phyloP scores from a whole-genome alignment of 2,797 vertebrate species.

The Rhodeus uyekii region DNA sequence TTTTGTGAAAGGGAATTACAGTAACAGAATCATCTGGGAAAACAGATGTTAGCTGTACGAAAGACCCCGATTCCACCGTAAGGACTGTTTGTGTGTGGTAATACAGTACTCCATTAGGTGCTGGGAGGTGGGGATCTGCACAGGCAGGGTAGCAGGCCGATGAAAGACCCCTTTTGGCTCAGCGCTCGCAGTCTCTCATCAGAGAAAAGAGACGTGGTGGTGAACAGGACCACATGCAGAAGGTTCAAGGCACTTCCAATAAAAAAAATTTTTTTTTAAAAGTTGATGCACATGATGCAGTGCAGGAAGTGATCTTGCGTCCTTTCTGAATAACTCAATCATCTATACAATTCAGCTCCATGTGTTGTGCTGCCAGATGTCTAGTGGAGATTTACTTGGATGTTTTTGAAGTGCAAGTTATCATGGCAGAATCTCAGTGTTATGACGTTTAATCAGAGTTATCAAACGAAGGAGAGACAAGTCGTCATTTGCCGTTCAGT shows the following conservation, averaged over 20 bases:
- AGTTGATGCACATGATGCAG: slow-evolving; percentile 29
- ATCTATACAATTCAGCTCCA: background rate
- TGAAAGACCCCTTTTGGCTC: slow-evolving; percentile 70
- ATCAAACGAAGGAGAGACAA: slow-evolving; percentile 57
- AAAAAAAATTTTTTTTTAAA: no score
- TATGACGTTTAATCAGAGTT: slow-evolving; percentile 69
- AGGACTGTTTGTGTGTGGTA: slow-evolving; percentile 76
- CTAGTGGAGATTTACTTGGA: slow-evolving; percentile 31
- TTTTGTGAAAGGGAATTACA: slow-evolving; percentile 57
- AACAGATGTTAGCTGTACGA: slow-evolving; percentile 73
- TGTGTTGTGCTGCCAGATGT: slow-evolving; percentile 51
- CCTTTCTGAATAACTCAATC: slow-evolving; percentile 35
- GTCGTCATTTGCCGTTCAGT: slow-evolving; percentile 53
- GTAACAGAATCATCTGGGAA: slow-evolving; percentile 77
- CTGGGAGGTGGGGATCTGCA: slow-evolving; percentile 47
- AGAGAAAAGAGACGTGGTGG: slow-evolving; percentile 41
- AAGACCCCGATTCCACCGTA: slow-evolving; percentile 65
- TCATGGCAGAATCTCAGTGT: slow-evolving; percentile 57
- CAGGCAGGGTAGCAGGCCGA: slow-evolving; percentile 45
- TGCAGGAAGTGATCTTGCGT: slow-evolving; percentile 38
- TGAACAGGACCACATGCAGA: slow-evolving; percentile 50
- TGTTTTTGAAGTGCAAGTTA: slow-evolving; percentile 45
- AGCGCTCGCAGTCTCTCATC: slow-evolving; percentile 53
- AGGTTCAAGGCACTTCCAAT: slow-evolving; percentile 52
- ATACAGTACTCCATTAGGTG: slow-evolving; percentile 70